These are phyloP conservation scores for Phyllotreta cruciferae DNA, from an alignment of 2,888 invertebrate genomes.

Conservation along the genomic window DNA sequence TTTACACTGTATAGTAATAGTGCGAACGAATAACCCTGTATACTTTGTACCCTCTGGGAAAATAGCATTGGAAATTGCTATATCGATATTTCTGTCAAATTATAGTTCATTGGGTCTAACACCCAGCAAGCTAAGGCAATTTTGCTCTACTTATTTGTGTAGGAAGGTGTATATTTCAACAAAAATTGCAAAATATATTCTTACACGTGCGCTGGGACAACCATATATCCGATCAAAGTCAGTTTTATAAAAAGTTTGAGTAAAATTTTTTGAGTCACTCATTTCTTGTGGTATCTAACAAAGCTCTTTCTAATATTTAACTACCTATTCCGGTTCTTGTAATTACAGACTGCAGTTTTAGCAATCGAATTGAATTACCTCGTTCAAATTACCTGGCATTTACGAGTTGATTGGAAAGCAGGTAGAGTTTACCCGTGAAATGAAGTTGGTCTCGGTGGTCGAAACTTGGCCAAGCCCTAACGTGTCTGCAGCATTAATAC, in stretches of 20 bases:
- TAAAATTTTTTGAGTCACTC: too few species aligned
- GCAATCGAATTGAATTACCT: not conserved
- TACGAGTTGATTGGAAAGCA: constrained; percentile 8
- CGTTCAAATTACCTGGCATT: not conserved
- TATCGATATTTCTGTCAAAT: constrained; percentile 32
- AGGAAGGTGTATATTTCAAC: too few species aligned
- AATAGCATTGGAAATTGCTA: constrained; percentile 30
- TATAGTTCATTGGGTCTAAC: constrained; percentile 24
- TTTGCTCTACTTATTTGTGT: not conserved
- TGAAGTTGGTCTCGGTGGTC: constrained; percentile 8
- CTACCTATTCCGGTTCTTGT: too few species aligned
- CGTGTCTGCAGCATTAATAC: constrained; percentile 25
- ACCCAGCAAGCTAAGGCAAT: constrained; percentile 7
- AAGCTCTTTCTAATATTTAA: too few species aligned
- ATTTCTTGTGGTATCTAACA: too few species aligned
- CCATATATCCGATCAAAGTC: too few species aligned
- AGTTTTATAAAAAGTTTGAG: too few species aligned
- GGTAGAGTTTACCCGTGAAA: constrained; percentile 10
- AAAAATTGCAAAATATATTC: too few species aligned
- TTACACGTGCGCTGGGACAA: too few species aligned
- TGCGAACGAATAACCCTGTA: constrained; percentile 19
- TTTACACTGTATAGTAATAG: too few species aligned
- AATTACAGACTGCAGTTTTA: too few species aligned
- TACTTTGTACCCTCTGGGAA: constrained; percentile 25
- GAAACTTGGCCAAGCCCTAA: constrained; percentile 4